Evolutionary conservation across 2,113 vertebrate genomes (phyloP).

Genomic region (Dendrocopos noguchii): DNA sequence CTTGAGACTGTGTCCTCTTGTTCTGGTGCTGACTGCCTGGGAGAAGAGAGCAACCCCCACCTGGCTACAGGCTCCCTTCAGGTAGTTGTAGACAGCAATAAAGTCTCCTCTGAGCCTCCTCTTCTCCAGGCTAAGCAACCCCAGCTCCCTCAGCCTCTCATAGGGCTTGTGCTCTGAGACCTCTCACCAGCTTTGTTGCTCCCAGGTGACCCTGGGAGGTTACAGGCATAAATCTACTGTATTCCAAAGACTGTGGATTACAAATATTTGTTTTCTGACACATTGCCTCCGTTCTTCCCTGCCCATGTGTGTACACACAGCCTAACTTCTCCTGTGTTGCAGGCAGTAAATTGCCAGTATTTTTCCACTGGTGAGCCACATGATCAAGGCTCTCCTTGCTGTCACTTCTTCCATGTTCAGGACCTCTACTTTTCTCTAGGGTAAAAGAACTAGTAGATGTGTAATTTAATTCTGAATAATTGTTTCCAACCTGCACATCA

Average conservation of each 20-base stretch:
- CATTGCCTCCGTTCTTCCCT: neutral
- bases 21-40: no score
- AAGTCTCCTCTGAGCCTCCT: no score
- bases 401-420: neutral
- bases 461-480: neutral
- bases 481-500: neutral
- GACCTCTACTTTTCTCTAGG: neutral
- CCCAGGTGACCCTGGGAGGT: neutral
- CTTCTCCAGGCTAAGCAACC: no score
- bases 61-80: no score
- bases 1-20: no score
- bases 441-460: neutral
- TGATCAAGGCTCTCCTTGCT: neutral
- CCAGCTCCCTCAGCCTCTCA: no score
- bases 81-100: no score
- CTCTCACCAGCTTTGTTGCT: no score
- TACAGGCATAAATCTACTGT: neutral
- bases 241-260: neutral
- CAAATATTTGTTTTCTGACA: neutral
- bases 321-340: neutral
- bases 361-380: constrained; percentile 1
- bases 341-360: neutral
- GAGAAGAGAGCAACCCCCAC: no score
- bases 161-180: no score
- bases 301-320: neutral